A percentile compares a stretch with the other conserved stretches of the same genome.
phyloP scores from a whole-genome alignment of 2,113 vertebrate genomes.

The Eidolon helvum region DNA sequence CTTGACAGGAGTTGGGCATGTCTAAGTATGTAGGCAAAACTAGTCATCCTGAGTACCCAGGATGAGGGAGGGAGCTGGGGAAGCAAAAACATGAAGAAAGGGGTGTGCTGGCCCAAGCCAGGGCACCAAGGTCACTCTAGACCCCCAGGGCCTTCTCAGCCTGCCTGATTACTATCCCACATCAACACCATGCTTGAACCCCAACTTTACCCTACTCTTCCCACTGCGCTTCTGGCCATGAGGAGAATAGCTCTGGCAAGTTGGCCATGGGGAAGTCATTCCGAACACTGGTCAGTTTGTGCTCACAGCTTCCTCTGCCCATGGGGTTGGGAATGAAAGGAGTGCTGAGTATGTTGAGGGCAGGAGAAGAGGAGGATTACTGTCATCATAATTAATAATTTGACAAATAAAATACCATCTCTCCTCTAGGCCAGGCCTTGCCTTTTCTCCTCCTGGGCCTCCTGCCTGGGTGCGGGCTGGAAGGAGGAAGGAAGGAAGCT shows the following conservation, averaged over 20 bases:
- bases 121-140: not conserved
- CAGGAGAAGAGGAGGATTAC: not conserved
- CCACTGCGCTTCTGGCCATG: not conserved
- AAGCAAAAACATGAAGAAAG: not conserved
- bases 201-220: not conserved
- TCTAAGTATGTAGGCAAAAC: not conserved
- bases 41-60: not conserved
- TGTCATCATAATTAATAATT: not conserved
- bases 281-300: not conserved
- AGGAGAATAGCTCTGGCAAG: not conserved
- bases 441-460: not conserved
- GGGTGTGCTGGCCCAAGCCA: not conserved
- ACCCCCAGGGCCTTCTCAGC: not conserved
- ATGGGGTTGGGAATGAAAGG: not conserved
- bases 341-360: not conserved
- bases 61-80: not conserved
- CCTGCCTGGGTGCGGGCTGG: not conserved
- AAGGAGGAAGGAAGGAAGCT: not conserved
- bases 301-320: not conserved
- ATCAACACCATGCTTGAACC: not conserved
- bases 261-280: not conserved
- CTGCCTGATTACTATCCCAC: not conserved
- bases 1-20: constrained; percentile 1
- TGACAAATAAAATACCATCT: not conserved
- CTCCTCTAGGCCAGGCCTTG: not conserved